Conservation (phyloP, 2,888 invertebrate species). For the Parascotia fuliginaria region DNA sequence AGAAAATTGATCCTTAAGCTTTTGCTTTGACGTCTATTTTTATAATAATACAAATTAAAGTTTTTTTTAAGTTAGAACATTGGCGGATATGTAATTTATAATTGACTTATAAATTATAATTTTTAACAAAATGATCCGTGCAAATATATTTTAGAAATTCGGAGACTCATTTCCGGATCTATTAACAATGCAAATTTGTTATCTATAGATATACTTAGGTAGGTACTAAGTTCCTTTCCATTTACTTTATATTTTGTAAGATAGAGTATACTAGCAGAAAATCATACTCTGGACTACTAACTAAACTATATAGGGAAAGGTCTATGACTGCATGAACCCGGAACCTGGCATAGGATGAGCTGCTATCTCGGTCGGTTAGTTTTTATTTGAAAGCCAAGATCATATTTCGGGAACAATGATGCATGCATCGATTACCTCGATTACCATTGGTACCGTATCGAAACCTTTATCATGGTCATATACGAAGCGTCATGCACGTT, state of each 20-base stretch:
- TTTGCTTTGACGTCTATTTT: not conserved
- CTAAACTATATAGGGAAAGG: slow-evolving; percentile 14
- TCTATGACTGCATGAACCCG: slow-evolving; percentile 33
- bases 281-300: not conserved
- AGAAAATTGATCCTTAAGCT: slow-evolving; percentile 29
- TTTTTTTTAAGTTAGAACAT: slow-evolving; percentile 24
- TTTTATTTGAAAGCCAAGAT: not conserved
- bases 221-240: not conserved
- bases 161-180: too few species aligned
- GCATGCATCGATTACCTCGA: not conserved
- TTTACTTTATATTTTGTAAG: too few species aligned
- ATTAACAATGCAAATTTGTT: too few species aligned
- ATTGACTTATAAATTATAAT: slow-evolving; percentile 20
- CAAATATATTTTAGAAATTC: too few species aligned
- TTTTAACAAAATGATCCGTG: slow-evolving; percentile 2
- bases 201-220: too few species aligned
- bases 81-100: slow-evolving; percentile 16
- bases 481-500: too few species aligned
- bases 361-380: not conserved
- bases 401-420: not conserved
- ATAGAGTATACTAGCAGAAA: too few species aligned
- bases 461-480: too few species aligned
- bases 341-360: slow-evolving; percentile 30
- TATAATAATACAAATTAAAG: not conserved
- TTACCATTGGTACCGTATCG: too few species aligned